Base-by-base conservation (phyloP, 2,113 vertebrate species). In the Emberiza fucata region DNA sequence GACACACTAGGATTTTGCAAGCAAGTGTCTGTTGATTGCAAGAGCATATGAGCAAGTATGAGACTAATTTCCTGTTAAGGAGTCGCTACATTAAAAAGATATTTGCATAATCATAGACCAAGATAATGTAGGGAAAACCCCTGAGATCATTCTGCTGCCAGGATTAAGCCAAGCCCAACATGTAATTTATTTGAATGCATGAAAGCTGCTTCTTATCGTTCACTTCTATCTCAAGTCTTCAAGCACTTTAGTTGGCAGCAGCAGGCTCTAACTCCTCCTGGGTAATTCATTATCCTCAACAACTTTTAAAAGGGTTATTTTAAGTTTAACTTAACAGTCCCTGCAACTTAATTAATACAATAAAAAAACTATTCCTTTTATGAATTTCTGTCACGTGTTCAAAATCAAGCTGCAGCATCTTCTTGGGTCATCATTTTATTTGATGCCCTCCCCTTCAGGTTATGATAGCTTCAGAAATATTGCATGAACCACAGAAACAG, bases 61-160 rank as follows among this genome's bases (percentile, higher is more conserved):
- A 96, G 83, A 88, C 87, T 94, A 91, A 95, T 96, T 97, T 97
- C 97, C 97, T 95, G 95, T 94, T 96, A 95, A 89, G 83, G 60
- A 96, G 91, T 97, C 73, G 18, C 92, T 94, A 95, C 95, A 96
- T 96, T 96, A 95, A 95, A 95, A 95, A 72, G 84, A 73, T 88
- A 96, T 97, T 97, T 97, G 97, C 97, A 97, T 97, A 97, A 96
- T 92, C 88, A 86, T 93, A 93, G 86, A 37, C 84, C 66, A 84
- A 90, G 97, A 94, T 97, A 92, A 92, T 81, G 57, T 84, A 95
- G 97, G 97, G 95, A 96, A 97, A 97, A 95, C 84, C 94, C 97
- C 92, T 86, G 81, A 59, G 76, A 90, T 87, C 56, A 76, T 94
- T 96, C 88, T 83, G 89, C 85, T 96, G 94, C 95, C 94, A 96